phyloP scores from a whole-genome alignment of 2,113 vertebrate genomes.

The Tupaia tana region DNA sequence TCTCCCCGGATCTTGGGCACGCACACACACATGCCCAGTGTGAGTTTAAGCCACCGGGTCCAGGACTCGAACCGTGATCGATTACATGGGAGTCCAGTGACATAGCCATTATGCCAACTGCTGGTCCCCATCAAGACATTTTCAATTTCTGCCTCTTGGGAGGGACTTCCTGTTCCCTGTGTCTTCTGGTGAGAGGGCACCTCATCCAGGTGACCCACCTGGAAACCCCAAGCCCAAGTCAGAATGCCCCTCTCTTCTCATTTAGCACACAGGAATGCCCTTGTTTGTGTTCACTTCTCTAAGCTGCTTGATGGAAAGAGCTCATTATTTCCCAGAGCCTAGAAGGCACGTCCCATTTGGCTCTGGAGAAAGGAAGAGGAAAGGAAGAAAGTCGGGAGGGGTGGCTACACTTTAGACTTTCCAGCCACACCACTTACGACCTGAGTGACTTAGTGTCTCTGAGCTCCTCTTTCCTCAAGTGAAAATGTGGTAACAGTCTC shows the following conservation, averaged over 20 bases:
- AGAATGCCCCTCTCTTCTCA: not conserved
- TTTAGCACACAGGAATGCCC: not conserved
- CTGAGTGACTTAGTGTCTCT: constrained; percentile 15
- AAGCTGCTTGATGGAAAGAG: constrained; percentile 28
- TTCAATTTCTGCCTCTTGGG: not conserved
- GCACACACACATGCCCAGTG: too few relatives aligned
- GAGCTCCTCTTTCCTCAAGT: not conserved
- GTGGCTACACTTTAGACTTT: not conserved
- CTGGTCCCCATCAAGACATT: not conserved
- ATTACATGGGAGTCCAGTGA: too few relatives aligned
- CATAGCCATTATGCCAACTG: too few relatives aligned
- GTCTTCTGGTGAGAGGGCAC: not conserved
- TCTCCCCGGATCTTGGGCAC: too few relatives aligned
- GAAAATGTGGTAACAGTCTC: not conserved
- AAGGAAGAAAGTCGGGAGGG: not conserved
- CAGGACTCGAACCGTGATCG: too few relatives aligned
- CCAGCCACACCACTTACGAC: not conserved
- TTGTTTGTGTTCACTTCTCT: constrained; percentile 47
- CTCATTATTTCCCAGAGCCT: not conserved
- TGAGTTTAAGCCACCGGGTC: too few relatives aligned
- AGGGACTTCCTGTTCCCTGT: not conserved
- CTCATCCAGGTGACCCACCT: not conserved
- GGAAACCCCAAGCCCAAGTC: constrained; percentile 6
- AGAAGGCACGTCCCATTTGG: not conserved
- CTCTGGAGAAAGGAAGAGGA: not conserved